Evolutionary conservation across 2,888 invertebrate species (phyloP), one percentile per base, ranked within the genome.

Genomic region (Troides aeacus): DNA sequence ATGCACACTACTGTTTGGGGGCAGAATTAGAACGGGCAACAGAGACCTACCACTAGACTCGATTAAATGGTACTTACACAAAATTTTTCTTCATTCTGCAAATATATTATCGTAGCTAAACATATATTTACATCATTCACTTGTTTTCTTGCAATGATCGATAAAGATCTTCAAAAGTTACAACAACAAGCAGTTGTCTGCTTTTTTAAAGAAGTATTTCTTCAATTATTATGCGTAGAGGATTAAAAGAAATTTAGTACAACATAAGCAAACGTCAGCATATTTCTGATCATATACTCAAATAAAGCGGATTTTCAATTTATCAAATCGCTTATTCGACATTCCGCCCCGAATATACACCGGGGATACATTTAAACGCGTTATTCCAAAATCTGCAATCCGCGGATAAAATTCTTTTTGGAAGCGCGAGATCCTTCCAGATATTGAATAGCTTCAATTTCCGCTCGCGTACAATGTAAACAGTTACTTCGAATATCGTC

Each of bases 391-490:
- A 66, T 59, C 70, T 71, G 70, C 58, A 66, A 71, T 71, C 56
- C 66, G 58, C 63, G 67, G 69, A 71, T 65, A 70, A 71, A 76
- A 76, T 76, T 79, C 77, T 76, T 77, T 57, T 76, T 76, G 73
- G 77, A 75, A 67, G 74, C 71, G 74, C 72, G 72, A 69, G 72
- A 73, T 76, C 78, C 75, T 73, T 75, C 74, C 71, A 76, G 74
- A 75, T 73, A 79, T 82, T 76, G 74, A 78, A 79, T 79, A 75
- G 78, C 77, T 79, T 77, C 76, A 76, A 79, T 77, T 77, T 77
- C 75, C 76, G 74, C 72, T 72, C 62, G 64, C 56, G 71, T 71
- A 71, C 71, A 74, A 72, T 70, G 73, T 73, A 72, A 74, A 74
- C 75, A 70, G 72, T 70, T 66, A 62, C 70, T 66, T 73, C 64